Evolutionary conservation across 2,888 invertebrate genomes (phyloP).

Genomic region (Bibio marci): DNA sequence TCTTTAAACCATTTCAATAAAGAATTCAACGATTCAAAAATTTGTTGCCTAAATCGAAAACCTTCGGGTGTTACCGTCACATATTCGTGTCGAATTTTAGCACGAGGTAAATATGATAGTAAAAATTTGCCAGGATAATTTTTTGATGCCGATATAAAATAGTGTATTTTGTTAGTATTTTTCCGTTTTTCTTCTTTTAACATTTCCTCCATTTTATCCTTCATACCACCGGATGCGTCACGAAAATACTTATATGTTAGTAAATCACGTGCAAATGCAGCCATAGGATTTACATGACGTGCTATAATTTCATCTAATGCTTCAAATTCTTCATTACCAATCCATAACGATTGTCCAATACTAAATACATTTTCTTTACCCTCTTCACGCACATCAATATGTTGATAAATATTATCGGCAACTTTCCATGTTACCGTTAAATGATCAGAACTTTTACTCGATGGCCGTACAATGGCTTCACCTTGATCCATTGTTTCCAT

Average conservation of each 20-base stretch:
- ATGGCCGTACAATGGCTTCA: conserved; percentile 90
- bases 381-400: conserved; percentile 90
- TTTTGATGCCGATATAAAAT: conserved; percentile 68
- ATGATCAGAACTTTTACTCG: conserved; percentile 92
- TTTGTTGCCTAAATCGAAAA: conserved; percentile 72
- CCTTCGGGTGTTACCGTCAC: conserved; percentile 86
- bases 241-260: conserved; percentile 82
- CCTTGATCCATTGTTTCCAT: conserved; percentile 91
- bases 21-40: conserved; percentile 55
- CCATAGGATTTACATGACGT: conserved; percentile 92
- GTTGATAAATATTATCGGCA: conserved; percentile 81
- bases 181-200: conserved; percentile 79
- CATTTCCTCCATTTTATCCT: conserved; percentile 75
- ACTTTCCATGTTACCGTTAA: conserved; percentile 99
- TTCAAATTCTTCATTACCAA: conserved; percentile 87
- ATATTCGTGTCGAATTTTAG: conserved; percentile 77
- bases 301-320: conserved; percentile 99
- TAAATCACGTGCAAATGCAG: conserved; percentile 78
- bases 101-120: conserved; percentile 80
- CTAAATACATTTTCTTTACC: conserved; percentile 95
- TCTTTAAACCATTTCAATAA: conserved; percentile 96
- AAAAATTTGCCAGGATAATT: conserved; percentile 85
- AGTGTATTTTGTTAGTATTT: conserved; percentile 76
- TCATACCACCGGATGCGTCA: conserved; percentile 55
- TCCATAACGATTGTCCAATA: conserved; percentile 73